A percentile compares a stretch with the other conserved stretches of the same genome.
Conservation (phyloP, 2,888 invertebrate species). For the Ceramica pisi region DNA sequence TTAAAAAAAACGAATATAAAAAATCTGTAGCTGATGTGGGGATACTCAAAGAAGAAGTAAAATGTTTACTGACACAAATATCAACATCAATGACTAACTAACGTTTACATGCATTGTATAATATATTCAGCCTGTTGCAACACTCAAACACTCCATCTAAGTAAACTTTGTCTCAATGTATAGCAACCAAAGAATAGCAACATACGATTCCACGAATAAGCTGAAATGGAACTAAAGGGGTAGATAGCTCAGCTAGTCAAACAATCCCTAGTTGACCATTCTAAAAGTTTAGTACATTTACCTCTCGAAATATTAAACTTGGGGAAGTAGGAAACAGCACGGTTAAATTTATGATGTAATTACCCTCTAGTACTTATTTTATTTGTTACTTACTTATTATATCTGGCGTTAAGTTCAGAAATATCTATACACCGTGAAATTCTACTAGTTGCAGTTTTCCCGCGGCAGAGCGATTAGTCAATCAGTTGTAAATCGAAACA, state of each 20-base stretch:
- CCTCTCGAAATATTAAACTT: neutral
- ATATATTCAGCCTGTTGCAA: neutral
- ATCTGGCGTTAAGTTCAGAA: neutral
- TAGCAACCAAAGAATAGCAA: too few relatives aligned
- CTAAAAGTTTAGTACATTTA: conserved; percentile 10
- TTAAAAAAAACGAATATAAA: too few relatives aligned
- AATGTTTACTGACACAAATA: neutral
- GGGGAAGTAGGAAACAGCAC: neutral
- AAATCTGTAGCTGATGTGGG: neutral
- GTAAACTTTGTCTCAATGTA: neutral
- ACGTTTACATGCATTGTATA: too few relatives aligned
- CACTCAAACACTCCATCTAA: neutral
- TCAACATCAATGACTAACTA: neutral
- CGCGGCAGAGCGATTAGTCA: too few relatives aligned
- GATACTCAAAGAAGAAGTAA: neutral
- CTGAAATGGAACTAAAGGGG: conserved; percentile 7
- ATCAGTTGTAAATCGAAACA: too few relatives aligned
- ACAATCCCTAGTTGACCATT: conserved; percentile 8
- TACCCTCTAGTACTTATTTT: neutral
- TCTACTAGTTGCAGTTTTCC: too few relatives aligned
- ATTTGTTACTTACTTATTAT: neutral
- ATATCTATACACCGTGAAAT: neutral
- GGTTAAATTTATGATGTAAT: neutral
- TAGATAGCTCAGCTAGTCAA: conserved; percentile 1
- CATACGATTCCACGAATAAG: conserved; percentile 21